phyloP scores from a whole-genome alignment of 2,113 vertebrate species.

The Falco punctatus region DNA sequence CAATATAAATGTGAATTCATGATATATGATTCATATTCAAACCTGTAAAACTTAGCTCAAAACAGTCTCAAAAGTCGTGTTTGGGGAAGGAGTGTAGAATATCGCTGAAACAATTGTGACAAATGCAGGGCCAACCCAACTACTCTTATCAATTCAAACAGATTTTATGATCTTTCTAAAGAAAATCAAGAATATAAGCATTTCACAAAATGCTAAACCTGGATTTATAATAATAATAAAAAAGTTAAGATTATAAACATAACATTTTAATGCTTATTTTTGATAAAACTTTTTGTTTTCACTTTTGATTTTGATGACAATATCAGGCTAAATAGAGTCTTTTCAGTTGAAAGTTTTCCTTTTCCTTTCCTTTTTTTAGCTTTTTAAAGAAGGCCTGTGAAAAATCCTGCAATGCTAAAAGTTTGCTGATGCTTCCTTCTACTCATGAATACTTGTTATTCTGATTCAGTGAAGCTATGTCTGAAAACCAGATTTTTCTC shows the following conservation, averaged over 20 bases:
- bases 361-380: not conserved
- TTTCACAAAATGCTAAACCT: not conserved
- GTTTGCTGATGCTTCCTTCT: not conserved
- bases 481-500: not conserved
- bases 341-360: not conserved
- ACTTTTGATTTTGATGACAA: not conserved
- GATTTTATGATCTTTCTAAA: not conserved
- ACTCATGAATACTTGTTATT: not conserved
- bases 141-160: not conserved
- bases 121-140: not conserved
- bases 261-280: fast-evolving
- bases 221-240: not conserved
- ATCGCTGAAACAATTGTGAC: not conserved
- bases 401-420: not conserved
- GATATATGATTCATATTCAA: not conserved
- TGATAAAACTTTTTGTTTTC: not conserved
- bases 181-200: not conserved
- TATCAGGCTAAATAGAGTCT: not conserved
- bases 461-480: not conserved
- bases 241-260: not conserved
- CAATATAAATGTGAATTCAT: not conserved
- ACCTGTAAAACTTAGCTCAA: not conserved
- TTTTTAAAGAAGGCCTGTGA: not conserved
- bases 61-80: not conserved
- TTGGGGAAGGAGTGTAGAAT: not conserved